Conservation (phyloP, 1,140 invertebrate species). For the Harpegnathos saltator region DNA sequence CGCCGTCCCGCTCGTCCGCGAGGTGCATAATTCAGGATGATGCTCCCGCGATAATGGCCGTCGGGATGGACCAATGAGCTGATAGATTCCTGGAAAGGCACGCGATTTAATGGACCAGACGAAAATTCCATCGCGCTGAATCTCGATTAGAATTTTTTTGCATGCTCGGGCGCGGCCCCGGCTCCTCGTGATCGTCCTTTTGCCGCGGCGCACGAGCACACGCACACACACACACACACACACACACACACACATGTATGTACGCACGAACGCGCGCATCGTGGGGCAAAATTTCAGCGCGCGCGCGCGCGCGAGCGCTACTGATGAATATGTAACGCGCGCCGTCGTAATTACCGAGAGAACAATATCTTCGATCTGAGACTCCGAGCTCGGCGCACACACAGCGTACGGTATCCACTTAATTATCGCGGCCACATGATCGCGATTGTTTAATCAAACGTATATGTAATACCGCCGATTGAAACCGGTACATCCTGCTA, state of each 20-base stretch:
- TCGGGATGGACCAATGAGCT: slow-evolving; percentile 38
- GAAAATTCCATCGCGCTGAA: slow-evolving; percentile 20
- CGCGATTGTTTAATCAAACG: slow-evolving; percentile 55
- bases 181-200: slow-evolving; percentile 8
- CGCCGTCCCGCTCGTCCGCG: slow-evolving; percentile 20
- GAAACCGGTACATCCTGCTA: slow-evolving; percentile 43
- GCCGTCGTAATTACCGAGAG: slow-evolving; percentile 12
- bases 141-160: slow-evolving; percentile 66
- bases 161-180: not conserved
- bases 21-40: slow-evolving; percentile 70
- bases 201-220: too few species aligned
- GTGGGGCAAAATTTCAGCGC: slow-evolving; percentile 32
- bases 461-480: slow-evolving; percentile 30
- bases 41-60: slow-evolving; percentile 67
- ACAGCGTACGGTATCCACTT: slow-evolving; percentile 40
- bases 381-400: slow-evolving; percentile 14
- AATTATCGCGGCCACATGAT: slow-evolving; percentile 52
- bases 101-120: slow-evolving; percentile 64
- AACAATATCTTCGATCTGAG: slow-evolving; percentile 54
- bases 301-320: not conserved
- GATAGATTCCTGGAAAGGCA: slow-evolving; percentile 70
- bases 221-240: too few species aligned
- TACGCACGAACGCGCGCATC: not conserved
- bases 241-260: too few species aligned
- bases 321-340: slow-evolving; percentile 57